Percentiles rank a stretch among this genome's conserved stretches.
Evolutionary conservation across 2,888 invertebrate species (phyloP).

Genomic region (Acanthopleura granulata): DNA sequence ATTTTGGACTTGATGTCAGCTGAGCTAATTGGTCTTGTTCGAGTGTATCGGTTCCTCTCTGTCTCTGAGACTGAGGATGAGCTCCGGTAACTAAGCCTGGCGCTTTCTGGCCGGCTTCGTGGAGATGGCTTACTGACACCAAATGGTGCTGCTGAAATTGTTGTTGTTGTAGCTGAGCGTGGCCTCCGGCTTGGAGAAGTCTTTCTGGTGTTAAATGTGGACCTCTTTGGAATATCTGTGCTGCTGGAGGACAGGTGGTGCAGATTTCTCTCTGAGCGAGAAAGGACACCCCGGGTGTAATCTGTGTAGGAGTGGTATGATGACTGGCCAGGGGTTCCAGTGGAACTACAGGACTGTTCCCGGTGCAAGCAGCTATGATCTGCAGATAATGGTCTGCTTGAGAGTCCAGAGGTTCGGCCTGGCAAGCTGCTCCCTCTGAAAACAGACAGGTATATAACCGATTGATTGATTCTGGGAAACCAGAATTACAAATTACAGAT

Average conservation of each 20-base stretch:
- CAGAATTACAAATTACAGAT: too few species aligned
- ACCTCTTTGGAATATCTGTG: neutral
- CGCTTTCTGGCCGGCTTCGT: neutral
- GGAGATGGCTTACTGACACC: neutral
- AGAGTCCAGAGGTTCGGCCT: neutral
- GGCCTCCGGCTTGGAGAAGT: neutral
- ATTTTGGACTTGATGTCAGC: constrained; percentile 40
- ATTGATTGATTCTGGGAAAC: too few species aligned
- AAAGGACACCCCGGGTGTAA: constrained; percentile 47
- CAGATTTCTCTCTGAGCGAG: constrained; percentile 37
- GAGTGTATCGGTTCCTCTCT: constrained; percentile 27
- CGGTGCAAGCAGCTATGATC: neutral
- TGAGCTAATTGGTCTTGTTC: constrained; percentile 41
- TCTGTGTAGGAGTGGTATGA: constrained; percentile 47
- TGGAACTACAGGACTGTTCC: neutral
- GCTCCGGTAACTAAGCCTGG: neutral
- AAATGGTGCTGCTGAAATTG: too few species aligned
- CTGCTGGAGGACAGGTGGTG: neutral
- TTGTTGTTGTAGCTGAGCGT: neutral
- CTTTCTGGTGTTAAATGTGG: neutral
- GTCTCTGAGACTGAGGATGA: neutral
- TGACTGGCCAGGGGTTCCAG: neutral
- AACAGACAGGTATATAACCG: neutral
- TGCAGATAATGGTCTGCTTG: neutral
- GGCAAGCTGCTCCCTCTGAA: neutral